Evolutionary conservation across 1,140 invertebrate species (phyloP).

Genomic region (Dysdera silvatica): DNA sequence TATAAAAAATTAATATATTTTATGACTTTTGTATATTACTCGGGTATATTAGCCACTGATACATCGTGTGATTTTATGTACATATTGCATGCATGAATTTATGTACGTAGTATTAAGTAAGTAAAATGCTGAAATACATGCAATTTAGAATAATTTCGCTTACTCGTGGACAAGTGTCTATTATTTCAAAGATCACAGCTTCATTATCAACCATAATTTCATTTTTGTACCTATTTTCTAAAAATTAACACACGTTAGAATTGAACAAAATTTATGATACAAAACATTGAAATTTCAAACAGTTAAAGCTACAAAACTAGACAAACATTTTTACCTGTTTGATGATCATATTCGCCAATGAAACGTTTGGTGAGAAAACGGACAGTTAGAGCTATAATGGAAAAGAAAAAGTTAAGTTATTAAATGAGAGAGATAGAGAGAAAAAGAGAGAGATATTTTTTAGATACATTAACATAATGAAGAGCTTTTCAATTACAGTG

Average conservation of each 20-base stretch:
- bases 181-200: constrained; percentile 79
- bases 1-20: too few relatives aligned
- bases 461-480: too few relatives aligned
- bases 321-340: constrained; percentile 62
- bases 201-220: constrained; percentile 84
- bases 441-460: too few relatives aligned
- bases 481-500: too few relatives aligned
- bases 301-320: neutral
- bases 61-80: too few relatives aligned
- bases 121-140: neutral
- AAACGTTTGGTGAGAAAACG: constrained; percentile 79
- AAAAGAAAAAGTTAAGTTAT: constrained; percentile 29
- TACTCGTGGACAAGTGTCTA: constrained; percentile 86
- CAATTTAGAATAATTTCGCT: constrained; percentile 35
- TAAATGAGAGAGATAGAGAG: too few relatives aligned
- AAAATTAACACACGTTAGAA: constrained; percentile 37
- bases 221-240: constrained; percentile 85
- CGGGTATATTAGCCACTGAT: too few relatives aligned
- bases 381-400: constrained; percentile 72
- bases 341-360: constrained; percentile 88
- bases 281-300: neutral
- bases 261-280: neutral
- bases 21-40: too few relatives aligned
- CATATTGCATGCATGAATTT: too few relatives aligned
- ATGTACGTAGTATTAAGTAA: too few relatives aligned